phyloP scores from a whole-genome alignment of 2,113 vertebrate species.

The Odocoileus hemionus region DNA sequence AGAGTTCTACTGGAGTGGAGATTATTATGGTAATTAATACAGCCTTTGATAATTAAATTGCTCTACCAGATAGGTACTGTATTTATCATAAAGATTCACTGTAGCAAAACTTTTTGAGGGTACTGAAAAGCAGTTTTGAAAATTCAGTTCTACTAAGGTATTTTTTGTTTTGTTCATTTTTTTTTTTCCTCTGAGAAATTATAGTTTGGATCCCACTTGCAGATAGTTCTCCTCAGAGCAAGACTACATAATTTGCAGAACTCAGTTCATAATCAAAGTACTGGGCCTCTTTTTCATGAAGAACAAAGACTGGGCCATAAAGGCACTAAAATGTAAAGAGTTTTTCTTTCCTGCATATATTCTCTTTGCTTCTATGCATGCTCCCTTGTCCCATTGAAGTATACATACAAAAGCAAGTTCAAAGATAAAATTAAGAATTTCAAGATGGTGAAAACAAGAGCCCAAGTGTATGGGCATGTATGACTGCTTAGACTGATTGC shows the following conservation, averaged over 20 bases:
- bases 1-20: constrained; percentile 72
- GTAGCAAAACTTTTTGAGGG: constrained; percentile 51
- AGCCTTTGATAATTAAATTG: constrained; percentile 73
- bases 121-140: constrained; percentile 54
- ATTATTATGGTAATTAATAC: constrained; percentile 76
- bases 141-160: background rate
- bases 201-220: constrained; percentile 33
- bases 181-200: constrained; percentile 16
- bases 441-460: background rate
- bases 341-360: background rate
- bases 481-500: background rate
- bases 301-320: background rate
- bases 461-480: background rate
- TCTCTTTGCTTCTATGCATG: background rate
- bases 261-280: background rate
- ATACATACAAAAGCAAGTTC: constrained; percentile 6
- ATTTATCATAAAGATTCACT: constrained; percentile 72
- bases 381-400: background rate
- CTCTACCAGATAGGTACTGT: constrained; percentile 64
- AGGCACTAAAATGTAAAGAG: background rate
- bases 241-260: background rate
- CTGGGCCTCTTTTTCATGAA: background rate
- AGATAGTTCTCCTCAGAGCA: constrained; percentile 10
- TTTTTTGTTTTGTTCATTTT: background rate
- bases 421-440: constrained; percentile 20